These are phyloP conservation scores for Trichosurus vulpecula DNA, from an alignment of 2,797 vertebrate species.

Conservation along the genomic window DNA sequence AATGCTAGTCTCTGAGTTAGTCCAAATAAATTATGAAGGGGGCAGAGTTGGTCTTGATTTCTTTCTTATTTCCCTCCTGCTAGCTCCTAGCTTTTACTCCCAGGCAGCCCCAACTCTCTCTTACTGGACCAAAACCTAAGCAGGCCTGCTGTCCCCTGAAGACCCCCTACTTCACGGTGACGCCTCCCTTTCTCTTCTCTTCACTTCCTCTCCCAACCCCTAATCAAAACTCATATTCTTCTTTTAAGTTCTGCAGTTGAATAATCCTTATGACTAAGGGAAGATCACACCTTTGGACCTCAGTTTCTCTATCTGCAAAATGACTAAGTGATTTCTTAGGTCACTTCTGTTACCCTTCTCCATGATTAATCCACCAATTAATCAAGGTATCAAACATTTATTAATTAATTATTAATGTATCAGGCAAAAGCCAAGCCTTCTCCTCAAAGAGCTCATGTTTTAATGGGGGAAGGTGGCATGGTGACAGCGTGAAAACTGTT, in stretches of 20 bases:
- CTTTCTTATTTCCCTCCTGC: not conserved
- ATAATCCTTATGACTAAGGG: slow-evolving; percentile 21
- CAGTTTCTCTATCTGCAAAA: not conserved
- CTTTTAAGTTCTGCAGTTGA: not conserved
- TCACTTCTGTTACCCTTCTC: not conserved
- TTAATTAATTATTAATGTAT: not conserved
- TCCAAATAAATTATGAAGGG: not conserved
- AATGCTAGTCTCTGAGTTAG: not conserved
- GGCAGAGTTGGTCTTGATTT: too few species aligned
- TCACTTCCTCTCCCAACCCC: not conserved
- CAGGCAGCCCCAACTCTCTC: not conserved
- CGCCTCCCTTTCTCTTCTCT: not conserved
- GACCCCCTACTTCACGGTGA: not conserved
- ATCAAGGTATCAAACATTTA: not conserved
- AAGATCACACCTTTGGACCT: not conserved
- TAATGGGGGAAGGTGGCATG: not conserved
- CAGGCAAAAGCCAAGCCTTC: not conserved
- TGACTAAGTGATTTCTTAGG: not conserved
- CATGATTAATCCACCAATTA: not conserved
- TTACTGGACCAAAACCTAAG: not conserved
- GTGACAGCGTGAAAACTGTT: not conserved
- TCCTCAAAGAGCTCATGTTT: not conserved
- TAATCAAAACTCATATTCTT: not conserved
- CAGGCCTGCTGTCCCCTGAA: not conserved
- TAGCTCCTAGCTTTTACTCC: too few species aligned